Conservation (phyloP, 2,797 vertebrate genomes). For the Gymnoscopelus microlampas region DNA sequence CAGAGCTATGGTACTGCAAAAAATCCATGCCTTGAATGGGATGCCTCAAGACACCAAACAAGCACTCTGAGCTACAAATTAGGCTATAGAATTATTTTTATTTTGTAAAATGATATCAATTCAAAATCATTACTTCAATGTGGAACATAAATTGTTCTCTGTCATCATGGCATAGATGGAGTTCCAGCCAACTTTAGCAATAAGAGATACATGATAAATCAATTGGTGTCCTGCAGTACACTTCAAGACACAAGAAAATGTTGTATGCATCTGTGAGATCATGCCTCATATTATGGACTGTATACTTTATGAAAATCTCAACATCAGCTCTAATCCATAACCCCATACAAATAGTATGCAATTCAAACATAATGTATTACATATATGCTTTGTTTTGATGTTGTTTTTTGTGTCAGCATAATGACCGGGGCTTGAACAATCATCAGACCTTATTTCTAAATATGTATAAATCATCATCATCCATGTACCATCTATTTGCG, state of each 20-base stretch:
- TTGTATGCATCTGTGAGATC: slow-evolving; percentile 25
- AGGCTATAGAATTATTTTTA: slow-evolving; percentile 53
- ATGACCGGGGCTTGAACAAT: slow-evolving; percentile 16
- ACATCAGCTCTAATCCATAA: slow-evolving; percentile 26
- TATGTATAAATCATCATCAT: slow-evolving; percentile 9
- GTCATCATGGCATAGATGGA: slow-evolving; percentile 13
- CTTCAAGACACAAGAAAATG: slow-evolving; percentile 15
- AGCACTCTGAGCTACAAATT: slow-evolving; percentile 29
- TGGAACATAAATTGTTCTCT: slow-evolving; percentile 41
- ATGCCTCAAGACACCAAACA: slow-evolving; percentile 26
- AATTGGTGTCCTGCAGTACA: neutral
- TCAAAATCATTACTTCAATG: slow-evolving; percentile 29
- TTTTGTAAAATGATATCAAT: slow-evolving; percentile 48
- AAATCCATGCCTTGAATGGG: slow-evolving; percentile 34
- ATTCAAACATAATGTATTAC: slow-evolving; percentile 25
- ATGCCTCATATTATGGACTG: slow-evolving; percentile 34
- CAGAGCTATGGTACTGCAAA: slow-evolving; percentile 58
- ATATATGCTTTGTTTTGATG: slow-evolving; percentile 13
- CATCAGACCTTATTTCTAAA: neutral
- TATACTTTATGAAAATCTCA: slow-evolving; percentile 37
- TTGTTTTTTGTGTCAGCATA: slow-evolving; percentile 16
- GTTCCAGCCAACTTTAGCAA: slow-evolving; percentile 35
- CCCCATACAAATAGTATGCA: slow-evolving; percentile 31
- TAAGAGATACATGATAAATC: slow-evolving; percentile 21
- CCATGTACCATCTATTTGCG: neutral